Conservation (phyloP, 2,888 invertebrate genomes). For the Mellilla xanthometata region DNA sequence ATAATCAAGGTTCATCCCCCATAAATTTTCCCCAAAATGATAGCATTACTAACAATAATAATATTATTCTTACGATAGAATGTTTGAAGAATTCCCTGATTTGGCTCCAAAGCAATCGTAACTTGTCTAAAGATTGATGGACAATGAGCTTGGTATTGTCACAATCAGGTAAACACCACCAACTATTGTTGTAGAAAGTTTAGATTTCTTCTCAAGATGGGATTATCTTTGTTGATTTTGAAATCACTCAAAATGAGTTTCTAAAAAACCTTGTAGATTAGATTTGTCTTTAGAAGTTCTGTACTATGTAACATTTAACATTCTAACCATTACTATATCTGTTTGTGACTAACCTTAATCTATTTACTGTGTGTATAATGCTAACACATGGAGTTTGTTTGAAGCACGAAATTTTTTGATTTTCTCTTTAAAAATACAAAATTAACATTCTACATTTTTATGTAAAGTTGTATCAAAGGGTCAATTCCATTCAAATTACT, state of each 20-base stretch:
- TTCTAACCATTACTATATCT: too few species aligned
- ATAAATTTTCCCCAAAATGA: constrained; percentile 29
- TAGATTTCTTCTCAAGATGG: constrained; percentile 30
- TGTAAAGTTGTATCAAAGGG: too few species aligned
- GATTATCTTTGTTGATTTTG: constrained; percentile 20
- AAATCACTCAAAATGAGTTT: too few species aligned
- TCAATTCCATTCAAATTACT: too few species aligned
- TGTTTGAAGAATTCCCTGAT: constrained; percentile 79
- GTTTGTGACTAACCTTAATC: constrained; percentile 38
- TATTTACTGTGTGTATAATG: constrained; percentile 4
- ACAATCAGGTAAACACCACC: constrained; percentile 60
- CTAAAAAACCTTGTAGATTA: too few species aligned
- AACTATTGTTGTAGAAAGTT: constrained; percentile 48
- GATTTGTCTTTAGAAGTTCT: too few species aligned
- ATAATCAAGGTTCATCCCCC: constrained; percentile 1
- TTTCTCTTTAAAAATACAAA: too few species aligned
- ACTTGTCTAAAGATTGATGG: constrained; percentile 55
- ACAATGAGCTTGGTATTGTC: constrained; percentile 48
- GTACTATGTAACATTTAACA: too few species aligned
- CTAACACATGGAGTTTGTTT: constrained; percentile 16
- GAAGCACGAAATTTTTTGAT: too few species aligned
- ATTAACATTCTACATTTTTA: too few species aligned
- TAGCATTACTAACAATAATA: constrained; percentile 63
- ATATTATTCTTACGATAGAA: constrained; percentile 73
- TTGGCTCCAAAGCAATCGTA: constrained; percentile 74